These are phyloP conservation scores for Aldrovandia affinis DNA, from an alignment of 2,797 vertebrate species.

Conservation along the genomic window DNA sequence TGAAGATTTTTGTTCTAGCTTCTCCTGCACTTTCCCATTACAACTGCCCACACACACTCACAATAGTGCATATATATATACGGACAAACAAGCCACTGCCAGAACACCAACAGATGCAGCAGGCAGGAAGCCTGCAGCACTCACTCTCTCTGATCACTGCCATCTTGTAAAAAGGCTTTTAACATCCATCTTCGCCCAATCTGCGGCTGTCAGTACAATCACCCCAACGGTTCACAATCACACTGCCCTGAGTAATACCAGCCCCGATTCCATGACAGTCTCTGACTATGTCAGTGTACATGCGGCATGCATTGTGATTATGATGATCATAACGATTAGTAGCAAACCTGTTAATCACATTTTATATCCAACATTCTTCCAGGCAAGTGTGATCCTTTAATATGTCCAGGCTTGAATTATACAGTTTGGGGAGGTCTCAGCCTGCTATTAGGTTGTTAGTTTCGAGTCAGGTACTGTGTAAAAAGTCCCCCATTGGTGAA, in stretches of 20 bases:
- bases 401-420: background rate
- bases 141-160: background rate
- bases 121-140: background rate
- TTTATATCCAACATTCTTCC: background rate
- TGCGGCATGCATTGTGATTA: background rate
- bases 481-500: background rate
- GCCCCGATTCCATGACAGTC: background rate
- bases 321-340: background rate
- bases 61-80: no score
- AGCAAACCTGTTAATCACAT: background rate
- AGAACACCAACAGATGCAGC: no score
- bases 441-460: background rate
- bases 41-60: no score
- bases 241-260: background rate
- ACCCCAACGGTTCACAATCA: background rate
- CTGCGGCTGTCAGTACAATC: background rate
- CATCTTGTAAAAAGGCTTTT: background rate
- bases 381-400: background rate
- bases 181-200: background rate
- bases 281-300: background rate
- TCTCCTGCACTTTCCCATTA: no score
- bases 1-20: no score
- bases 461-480: background rate
- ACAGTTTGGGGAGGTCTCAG: background rate
- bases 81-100: background rate